Evolutionary conservation across 2,888 invertebrate genomes (phyloP).

Genomic region (Euproctis similis): DNA sequence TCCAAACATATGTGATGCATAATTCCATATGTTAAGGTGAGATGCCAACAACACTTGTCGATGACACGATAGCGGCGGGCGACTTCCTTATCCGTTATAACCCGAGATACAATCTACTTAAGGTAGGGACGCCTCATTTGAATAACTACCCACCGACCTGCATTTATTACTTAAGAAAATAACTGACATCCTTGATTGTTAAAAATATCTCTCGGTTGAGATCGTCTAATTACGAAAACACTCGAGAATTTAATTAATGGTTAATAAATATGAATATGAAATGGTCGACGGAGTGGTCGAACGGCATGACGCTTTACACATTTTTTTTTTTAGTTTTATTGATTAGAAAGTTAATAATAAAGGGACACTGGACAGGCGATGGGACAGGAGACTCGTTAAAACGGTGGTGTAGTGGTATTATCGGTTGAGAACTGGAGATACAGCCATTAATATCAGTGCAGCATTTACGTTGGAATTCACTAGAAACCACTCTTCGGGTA

Average conservation of each 20-base stretch:
- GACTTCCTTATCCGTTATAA: slow-evolving; percentile 66
- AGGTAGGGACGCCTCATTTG: slow-evolving; percentile 55
- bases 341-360: slow-evolving; percentile 30
- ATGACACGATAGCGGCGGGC: slow-evolving; percentile 50
- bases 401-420: slow-evolving; percentile 26
- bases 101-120: slow-evolving; percentile 55
- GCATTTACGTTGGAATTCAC: slow-evolving; percentile 71
- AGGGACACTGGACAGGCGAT: slow-evolving; percentile 14
- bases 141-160: slow-evolving; percentile 56
- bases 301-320: slow-evolving; percentile 18
- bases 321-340: too few species aligned
- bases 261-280: slow-evolving; percentile 29
- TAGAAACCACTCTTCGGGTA: slow-evolving; percentile 66
- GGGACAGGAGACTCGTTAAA: slow-evolving; percentile 20
- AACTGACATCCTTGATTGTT: slow-evolving; percentile 45
- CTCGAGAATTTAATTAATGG: slow-evolving; percentile 26
- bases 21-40: slow-evolving; percentile 19
- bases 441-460: slow-evolving; percentile 65
- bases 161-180: slow-evolving; percentile 42
- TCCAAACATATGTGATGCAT: slow-evolving; percentile 1
- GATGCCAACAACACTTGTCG: slow-evolving; percentile 35
- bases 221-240: slow-evolving; percentile 24
- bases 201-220: slow-evolving; percentile 23
- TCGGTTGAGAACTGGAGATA: slow-evolving; percentile 32
- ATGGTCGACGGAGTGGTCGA: slow-evolving; percentile 10